Conservation (phyloP, 2,797 vertebrate genomes). For the Anniella stebbinsi region DNA sequence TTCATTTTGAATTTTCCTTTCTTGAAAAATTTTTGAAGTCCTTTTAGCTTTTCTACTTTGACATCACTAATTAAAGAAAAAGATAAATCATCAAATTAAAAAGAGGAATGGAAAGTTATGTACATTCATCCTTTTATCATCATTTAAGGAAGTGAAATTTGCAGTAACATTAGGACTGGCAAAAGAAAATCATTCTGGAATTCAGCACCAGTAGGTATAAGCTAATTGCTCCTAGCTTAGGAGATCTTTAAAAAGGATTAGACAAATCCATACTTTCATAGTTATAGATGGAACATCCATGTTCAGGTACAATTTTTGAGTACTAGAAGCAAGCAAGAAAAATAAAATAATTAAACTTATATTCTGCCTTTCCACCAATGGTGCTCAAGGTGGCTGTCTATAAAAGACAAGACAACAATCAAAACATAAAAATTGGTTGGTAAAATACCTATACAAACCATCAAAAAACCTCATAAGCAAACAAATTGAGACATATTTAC, state of each 20-base stretch:
- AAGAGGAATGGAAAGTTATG: not conserved
- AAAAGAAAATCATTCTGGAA: not conserved
- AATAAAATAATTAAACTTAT: not conserved
- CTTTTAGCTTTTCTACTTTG: conserved; percentile 72
- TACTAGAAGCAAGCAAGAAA: not conserved
- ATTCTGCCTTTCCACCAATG: not conserved
- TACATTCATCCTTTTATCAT: not conserved
- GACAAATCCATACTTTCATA: not conserved
- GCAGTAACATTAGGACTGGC: not conserved
- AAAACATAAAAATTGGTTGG: not conserved
- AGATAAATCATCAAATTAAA: not conserved
- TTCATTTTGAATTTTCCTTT: conserved; percentile 76
- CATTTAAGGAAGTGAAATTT: not conserved
- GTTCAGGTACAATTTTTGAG: not conserved
- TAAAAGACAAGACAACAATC: not conserved
- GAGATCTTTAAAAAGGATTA: not conserved
- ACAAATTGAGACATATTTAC: not conserved
- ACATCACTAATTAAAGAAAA: conserved; percentile 57
- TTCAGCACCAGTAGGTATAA: not conserved
- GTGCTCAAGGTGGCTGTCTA: not conserved
- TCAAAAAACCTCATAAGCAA: not conserved
- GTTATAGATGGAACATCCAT: not conserved
- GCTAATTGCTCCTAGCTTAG: not conserved
- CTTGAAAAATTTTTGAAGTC: conserved; percentile 74
- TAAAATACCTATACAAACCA: not conserved